Conservation (phyloP, 1,140 invertebrate species). For the Penaeus indicus region DNA sequence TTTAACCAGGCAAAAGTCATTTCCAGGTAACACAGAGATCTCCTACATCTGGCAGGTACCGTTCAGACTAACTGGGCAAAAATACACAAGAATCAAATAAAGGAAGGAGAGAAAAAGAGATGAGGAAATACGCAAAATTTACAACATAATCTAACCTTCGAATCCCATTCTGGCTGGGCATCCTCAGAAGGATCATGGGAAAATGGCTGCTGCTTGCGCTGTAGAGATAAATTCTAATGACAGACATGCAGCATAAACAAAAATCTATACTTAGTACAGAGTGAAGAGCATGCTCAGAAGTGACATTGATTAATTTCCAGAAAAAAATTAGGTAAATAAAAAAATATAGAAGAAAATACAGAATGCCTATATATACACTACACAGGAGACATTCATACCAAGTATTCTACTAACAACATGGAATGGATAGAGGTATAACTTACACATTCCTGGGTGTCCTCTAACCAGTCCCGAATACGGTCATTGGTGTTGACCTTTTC, state of each 20-base stretch:
- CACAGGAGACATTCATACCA: constrained; percentile 17
- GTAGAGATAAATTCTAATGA: constrained; percentile 51
- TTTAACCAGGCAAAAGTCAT: too few relatives aligned
- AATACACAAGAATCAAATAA: neutral
- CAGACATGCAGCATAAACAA: constrained; percentile 46
- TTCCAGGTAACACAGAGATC: too few relatives aligned
- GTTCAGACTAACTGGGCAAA: too few relatives aligned
- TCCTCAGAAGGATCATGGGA: constrained; percentile 55
- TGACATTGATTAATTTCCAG: constrained; percentile 31
- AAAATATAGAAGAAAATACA: constrained; percentile 32
- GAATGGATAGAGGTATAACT: neutral
- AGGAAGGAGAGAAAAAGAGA: neutral
- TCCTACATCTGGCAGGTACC: too few relatives aligned
- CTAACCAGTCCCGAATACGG: constrained; percentile 65
- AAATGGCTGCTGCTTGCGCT: constrained; percentile 58
- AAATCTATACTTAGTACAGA: constrained; percentile 27
- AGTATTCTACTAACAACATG: neutral
- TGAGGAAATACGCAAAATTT: constrained; percentile 1
- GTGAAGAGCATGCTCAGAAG: constrained; percentile 44
- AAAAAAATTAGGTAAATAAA: neutral
- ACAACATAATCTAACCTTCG: constrained; percentile 44
- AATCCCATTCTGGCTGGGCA: constrained; percentile 46
- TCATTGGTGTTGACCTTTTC: constrained; percentile 66
- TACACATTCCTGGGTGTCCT: constrained; percentile 62
- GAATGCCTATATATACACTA: constrained; percentile 38